These are phyloP conservation scores for Carabus problematicus DNA, from an alignment of 2,888 invertebrate genomes.

Conservation along the genomic window DNA sequence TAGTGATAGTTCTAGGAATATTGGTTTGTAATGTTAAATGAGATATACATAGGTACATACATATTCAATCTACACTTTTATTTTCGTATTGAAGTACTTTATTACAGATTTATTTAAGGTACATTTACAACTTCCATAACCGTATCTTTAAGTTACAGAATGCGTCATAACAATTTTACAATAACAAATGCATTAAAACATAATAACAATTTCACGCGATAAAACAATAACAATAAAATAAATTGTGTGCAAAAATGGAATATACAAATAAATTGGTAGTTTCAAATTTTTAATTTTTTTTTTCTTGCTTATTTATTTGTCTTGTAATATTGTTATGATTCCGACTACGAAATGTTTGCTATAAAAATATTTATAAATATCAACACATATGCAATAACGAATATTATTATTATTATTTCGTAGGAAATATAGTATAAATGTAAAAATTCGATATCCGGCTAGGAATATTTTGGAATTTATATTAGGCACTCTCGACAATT, in stretches of 20 bases:
- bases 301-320: background rate
- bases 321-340: slow-evolving; percentile 36
- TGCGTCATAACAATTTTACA: slow-evolving; percentile 41
- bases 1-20: background rate
- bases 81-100: slow-evolving; percentile 41
- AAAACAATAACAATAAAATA: slow-evolving; percentile 16
- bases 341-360: slow-evolving; percentile 9
- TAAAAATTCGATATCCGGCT: slow-evolving; percentile 14
- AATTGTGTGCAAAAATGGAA: slow-evolving; percentile 12
- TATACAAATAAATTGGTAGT: background rate
- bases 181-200: slow-evolving; percentile 34
- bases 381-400: slow-evolving; percentile 15
- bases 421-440: background rate
- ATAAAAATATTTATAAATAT: slow-evolving; percentile 38
- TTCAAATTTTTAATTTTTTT: too few relatives aligned
- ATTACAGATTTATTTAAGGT: slow-evolving; percentile 42
- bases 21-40: too few relatives aligned
- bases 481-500: slow-evolving; percentile 53
- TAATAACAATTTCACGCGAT: slow-evolving; percentile 10
- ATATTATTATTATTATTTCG: background rate
- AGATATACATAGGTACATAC: background rate
- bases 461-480: slow-evolving; percentile 4
- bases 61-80: slow-evolving; percentile 15
- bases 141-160: slow-evolving; percentile 38
- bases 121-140: slow-evolving; percentile 42